These are phyloP conservation scores for Laspeyria flexula DNA, from an alignment of 2,888 invertebrate species.

Conservation along the genomic window DNA sequence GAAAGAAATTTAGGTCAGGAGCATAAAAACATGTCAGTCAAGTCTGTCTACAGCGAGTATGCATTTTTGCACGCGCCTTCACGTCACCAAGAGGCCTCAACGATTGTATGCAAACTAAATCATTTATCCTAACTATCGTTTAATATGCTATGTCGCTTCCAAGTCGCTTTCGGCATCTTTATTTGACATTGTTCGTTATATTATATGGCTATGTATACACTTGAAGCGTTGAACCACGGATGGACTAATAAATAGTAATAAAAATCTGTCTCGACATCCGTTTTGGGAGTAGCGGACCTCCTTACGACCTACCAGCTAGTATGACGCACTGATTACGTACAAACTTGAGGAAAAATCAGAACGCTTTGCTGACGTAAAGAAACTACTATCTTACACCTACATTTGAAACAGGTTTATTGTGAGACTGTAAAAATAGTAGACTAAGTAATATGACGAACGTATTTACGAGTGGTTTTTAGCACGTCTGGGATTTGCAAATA, in stretches of 20 bases:
- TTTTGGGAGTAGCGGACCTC: neutral
- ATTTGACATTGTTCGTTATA: conserved; percentile 40
- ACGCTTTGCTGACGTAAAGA: conserved; percentile 6
- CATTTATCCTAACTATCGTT: conserved; percentile 54
- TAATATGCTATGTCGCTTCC: conserved; percentile 48
- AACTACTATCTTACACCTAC: neutral
- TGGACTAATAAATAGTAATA: neutral
- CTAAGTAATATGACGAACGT: too few species aligned
- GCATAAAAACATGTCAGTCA: conserved; percentile 46
- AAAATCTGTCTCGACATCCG: neutral
- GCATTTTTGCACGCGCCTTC: conserved; percentile 71
- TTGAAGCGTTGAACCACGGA: neutral
- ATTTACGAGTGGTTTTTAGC: neutral
- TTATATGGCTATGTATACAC: conserved; percentile 11
- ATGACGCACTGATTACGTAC: conserved; percentile 6
- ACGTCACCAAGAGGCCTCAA: conserved; percentile 47
- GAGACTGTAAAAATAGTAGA: neutral
- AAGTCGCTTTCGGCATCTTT: conserved; percentile 51
- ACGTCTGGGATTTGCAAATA: neutral
- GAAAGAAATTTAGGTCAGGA: conserved; percentile 49
- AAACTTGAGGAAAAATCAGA: neutral
- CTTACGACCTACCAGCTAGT: neutral
- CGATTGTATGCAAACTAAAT: conserved; percentile 75
- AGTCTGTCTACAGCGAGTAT: conserved; percentile 37
- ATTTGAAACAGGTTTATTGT: conserved; percentile 1